Evolutionary conservation across 2,113 vertebrate species (phyloP).

Genomic region (Prionailurus viverrinus): DNA sequence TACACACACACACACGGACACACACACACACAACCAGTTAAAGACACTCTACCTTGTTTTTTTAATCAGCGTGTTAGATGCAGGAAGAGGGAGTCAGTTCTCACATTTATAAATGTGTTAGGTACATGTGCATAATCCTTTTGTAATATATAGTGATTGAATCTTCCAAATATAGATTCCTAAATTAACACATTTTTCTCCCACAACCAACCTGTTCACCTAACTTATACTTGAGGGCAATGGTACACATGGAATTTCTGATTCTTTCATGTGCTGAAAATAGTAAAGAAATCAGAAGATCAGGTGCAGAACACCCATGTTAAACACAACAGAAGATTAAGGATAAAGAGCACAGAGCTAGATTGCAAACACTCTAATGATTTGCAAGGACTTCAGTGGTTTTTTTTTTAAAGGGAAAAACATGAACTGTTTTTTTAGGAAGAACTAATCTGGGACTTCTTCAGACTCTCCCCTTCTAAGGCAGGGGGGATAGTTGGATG

Average conservation of each 20-base stretch:
- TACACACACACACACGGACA: neutral
- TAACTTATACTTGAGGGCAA: neutral
- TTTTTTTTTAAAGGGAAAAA: neutral
- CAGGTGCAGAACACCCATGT: neutral
- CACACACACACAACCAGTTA: neutral
- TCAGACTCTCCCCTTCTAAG: neutral
- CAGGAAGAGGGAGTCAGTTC: neutral
- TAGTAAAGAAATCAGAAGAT: slow-evolving; percentile 2
- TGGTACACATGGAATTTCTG: neutral
- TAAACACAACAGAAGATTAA: neutral
- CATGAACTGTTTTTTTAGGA: neutral
- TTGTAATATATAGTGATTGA: neutral
- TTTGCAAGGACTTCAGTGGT: neutral
- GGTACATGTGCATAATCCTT: neutral
- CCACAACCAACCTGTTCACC: neutral
- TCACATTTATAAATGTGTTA: neutral
- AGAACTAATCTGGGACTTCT: neutral
- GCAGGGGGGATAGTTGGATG: neutral
- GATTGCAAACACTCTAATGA: neutral
- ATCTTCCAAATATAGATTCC: slow-evolving; percentile 7
- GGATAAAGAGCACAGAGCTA: neutral
- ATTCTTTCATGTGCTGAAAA: neutral
- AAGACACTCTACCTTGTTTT: neutral
- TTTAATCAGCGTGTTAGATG: neutral
- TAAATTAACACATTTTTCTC: neutral